Percentiles rank a stretch among this genome's conserved stretches.
Evolutionary conservation across 2,113 vertebrate genomes (phyloP).

Genomic region (Bos taurus): DNA sequence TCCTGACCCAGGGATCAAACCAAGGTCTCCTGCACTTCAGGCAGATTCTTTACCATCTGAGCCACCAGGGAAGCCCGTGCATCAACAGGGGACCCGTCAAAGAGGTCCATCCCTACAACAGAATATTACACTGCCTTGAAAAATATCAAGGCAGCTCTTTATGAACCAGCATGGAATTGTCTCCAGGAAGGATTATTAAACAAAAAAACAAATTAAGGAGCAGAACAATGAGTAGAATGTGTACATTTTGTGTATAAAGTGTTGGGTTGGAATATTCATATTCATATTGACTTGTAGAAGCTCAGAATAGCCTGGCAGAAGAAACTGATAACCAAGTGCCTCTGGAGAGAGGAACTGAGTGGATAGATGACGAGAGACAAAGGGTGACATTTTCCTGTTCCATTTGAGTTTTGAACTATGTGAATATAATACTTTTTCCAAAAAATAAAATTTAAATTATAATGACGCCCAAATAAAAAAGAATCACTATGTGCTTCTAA

Average conservation of each 20-base stretch:
- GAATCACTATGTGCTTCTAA: neutral
- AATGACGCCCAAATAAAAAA: neutral
- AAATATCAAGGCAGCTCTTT: neutral
- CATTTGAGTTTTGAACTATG: neutral
- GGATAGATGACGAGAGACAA: neutral
- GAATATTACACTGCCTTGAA: neutral
- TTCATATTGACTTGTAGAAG: neutral
- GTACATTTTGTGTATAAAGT: neutral
- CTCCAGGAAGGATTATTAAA: neutral
- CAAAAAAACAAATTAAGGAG: neutral
- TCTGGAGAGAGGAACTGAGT: neutral
- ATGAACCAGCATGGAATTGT: neutral
- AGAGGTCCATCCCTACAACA: neutral
- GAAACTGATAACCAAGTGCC: neutral
- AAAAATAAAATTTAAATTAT: neutral
- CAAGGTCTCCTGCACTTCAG: neutral
- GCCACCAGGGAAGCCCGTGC: neutral
- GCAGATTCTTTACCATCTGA: neutral
- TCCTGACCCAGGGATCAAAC: neutral
- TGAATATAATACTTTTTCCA: neutral
- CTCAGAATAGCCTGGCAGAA: neutral
- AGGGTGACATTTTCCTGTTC: neutral
- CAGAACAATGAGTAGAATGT: neutral
- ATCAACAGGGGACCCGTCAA: neutral
- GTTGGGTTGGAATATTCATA: neutral